Base-by-base conservation (phyloP, 2,888 invertebrate genomes). In the Alloscopus bannaensis region DNA sequence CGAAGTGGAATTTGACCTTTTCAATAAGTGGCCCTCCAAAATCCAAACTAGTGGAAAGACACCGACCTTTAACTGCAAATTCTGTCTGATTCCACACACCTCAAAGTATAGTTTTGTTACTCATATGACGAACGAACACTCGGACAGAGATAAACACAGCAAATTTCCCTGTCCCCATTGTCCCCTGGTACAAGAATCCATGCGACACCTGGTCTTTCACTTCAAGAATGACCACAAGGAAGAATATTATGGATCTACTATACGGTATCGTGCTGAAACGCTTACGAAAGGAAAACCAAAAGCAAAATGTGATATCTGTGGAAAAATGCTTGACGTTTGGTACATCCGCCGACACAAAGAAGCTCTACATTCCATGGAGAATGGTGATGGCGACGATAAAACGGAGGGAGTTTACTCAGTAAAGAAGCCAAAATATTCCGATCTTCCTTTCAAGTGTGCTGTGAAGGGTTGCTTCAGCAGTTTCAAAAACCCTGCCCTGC, bases 41-140 rank as follows among this genome's bases (percentile, higher is more conserved):
- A 29, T 1, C 60, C 28, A 45, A 28, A 40, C 20, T 24, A 29
- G 24, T 3, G 24, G 4, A 20, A 22, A 52, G 3, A 8, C 20
- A 22, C 24, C 52, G 6, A 20, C 24, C n/a, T 75, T 66, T 26
- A 65, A 50, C n/a, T 75, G 73, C 66, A 75, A 75, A 18, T 75
- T 47, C 36, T 75, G 73, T 22, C 47, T 75, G 20, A 66, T 66
- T 0, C 73, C 73, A 0, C 73, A 66, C 42, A 24, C 11, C 0
- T 47, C 65, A 0, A 65, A 75, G 8, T 3, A 29, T 31, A 65
- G 66, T 42, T 75, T 75, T 26, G 0, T 75, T 13, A 47, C 45
- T 1, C 73, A 75, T 20, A 75, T 75, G 73, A 36, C 29, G 24
- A 4, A 3, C 4, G 45, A 66, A 13, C 73, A 75, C n/a, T 29